A percentile compares a stretch with the other conserved stretches of the same genome.
These are phyloP conservation scores for Tylochromis polylepis DNA, from an alignment of 2,113 vertebrate genomes.

Conservation along the genomic window DNA sequence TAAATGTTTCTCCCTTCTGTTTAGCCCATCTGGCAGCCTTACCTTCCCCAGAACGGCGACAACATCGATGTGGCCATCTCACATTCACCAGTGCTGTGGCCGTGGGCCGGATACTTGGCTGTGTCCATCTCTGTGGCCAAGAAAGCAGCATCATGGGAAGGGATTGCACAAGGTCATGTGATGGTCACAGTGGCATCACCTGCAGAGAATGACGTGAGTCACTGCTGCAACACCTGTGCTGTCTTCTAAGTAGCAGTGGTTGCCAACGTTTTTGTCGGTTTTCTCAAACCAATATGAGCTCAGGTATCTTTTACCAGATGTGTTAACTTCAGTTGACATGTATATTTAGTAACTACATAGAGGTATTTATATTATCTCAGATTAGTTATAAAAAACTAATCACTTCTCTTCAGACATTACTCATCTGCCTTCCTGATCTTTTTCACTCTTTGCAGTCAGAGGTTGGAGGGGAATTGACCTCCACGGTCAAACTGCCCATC, in stretches of 20 bases:
- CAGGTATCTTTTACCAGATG: background rate
- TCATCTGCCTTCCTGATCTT: background rate
- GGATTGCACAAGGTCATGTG: constrained; percentile 92
- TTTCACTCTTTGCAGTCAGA: constrained; percentile 73
- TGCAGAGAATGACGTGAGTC: constrained; percentile 84
- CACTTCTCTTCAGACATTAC: background rate
- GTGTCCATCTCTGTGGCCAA: constrained; percentile 97
- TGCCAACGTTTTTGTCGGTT: background rate
- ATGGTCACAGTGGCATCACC: constrained; percentile 94
- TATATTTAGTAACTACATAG: background rate
- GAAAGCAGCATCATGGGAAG: constrained; percentile 96
- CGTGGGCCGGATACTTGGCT: constrained; percentile 96
- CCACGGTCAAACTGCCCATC: constrained; percentile 91
- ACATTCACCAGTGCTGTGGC: constrained; percentile 91
- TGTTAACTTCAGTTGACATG: background rate
- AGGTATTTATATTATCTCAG: background rate
- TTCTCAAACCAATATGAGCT: background rate
- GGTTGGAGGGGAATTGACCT: constrained; percentile 84
- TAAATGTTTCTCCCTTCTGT: background rate
- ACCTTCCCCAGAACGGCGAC: constrained; percentile 95
- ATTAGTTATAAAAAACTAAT: background rate
- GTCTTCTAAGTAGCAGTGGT: background rate
- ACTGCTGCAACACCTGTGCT: background rate
- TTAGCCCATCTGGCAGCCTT: constrained; percentile 97
- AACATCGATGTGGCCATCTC: constrained; percentile 94